Evolutionary conservation across 2,113 vertebrate species (phyloP), one percentile per base, ranked within the genome.

Genomic region (Pseudorectes ferrugineus): DNA sequence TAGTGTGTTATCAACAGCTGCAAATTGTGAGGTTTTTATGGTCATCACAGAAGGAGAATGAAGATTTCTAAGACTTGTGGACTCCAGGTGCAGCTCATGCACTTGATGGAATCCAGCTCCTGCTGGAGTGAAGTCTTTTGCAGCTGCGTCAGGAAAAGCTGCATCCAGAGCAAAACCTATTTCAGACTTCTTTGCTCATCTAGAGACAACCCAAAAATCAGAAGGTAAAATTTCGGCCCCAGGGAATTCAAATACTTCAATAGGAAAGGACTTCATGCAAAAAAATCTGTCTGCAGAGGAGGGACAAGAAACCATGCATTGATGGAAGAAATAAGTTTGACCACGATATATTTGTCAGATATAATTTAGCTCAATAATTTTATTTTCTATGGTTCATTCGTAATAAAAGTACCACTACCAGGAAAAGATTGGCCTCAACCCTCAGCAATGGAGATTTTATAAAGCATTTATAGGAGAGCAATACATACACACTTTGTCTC

Each of bases 81-180:
- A 35, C 22, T 78, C 42, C 49, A 33, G 11, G 26, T 88, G 62
- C 7, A 10, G 29, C 29, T 65, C 5, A 31, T 2, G 3, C 6
- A 15, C 24, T 28, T 17, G 13, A 25, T n/a, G 12, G 12, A 21
- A 29, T n/a, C 31, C 66, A 36, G 38, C 9, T 76, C 33, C 48
- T 1, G 0, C 8, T 51, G 26, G 11, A 76, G 12, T 25, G 12
- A 54, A 51, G n/a, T 3, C 10, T 70, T 54, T 9, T 42, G 20
- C 19, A 85, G 38, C 25, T 81, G 11, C 16, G 49, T 70, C 24
- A 48, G 46, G 20, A 12, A 45, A 77, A 77, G 28, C 25, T 71
- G 35, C 45, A 62, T 15, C 36, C 72, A 68, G 36, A 40, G 14
- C 12, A 91, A 90, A 83, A 21, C 4, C 23, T 45, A 3, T 23